Evolutionary conservation across 2,888 invertebrate species (phyloP), one percentile per base, ranked within the genome.

Genomic region (Plagodis dolabraria): DNA sequence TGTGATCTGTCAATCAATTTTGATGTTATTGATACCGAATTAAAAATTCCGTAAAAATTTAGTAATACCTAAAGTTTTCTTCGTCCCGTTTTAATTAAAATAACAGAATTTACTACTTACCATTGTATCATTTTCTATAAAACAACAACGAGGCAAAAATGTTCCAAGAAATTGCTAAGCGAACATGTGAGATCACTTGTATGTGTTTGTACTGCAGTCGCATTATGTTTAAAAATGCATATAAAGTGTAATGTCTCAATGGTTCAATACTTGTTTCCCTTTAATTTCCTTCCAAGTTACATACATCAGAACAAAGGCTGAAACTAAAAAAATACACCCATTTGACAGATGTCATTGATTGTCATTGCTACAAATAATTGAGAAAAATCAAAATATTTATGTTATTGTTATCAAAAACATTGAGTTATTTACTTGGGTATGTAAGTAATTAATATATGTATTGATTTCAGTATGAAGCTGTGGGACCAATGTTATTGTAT

Each of bases 11-110:
- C 91, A 92, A 84, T 86, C 81, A 74, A 68, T 84, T 87, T 87
- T 87, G 82, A 88, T 92, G 89, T 92, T 92, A 88, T 88, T 90
- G 85, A 87, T 92, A 88, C 87, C 90, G 85, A 87, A 83, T 78
- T 78, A 75, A 77, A 71, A 68, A 68, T 68, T 74, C 79, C 34
- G 45, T 62, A 56, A 56, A 47, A 62, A 56, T 54, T 66, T 48
- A 34, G 40, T 43, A 36, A 22, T 22, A 22, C 22, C 1, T 1
- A 22, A 22, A 22, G 22, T 22, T 22, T n/a, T 22, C 2, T 22
- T 22, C 4, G 22, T 22, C 22, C 22, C 4, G 22, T 2, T 22
- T 22, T 22, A 22, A 22, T 22, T 22, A 2, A 22, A 22, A 22
- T n/a, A 22, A 22, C 22, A 4, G 22, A 22, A 22, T 22, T 22